Conservation (phyloP, 92 coral and sea anemone genomes). For the Desmophyllum pertusum region DNA sequence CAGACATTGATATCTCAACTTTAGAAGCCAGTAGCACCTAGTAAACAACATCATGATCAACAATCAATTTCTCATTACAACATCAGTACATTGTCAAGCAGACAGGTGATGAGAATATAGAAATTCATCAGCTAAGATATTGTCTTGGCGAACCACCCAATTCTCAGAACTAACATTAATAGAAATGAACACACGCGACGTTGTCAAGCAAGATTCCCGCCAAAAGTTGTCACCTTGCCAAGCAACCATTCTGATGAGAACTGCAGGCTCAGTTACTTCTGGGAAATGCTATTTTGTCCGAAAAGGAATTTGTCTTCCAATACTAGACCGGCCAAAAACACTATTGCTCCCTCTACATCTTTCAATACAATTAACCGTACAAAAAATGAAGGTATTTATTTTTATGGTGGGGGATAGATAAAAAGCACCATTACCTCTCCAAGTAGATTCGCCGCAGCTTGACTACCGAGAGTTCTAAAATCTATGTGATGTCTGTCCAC, state of each 20-base stretch:
- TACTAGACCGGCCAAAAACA: neutral
- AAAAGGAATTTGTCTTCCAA: neutral
- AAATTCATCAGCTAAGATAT: neutral
- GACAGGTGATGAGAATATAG: neutral
- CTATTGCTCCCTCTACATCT: neutral
- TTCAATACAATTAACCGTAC: no score
- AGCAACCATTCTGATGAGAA: neutral
- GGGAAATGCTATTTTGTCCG: neutral
- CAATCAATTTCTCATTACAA: neutral
- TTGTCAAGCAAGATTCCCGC: no score
- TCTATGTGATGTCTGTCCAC: constrained; percentile 70
- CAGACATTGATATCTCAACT: constrained; percentile 80
- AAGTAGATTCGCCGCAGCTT: constrained; percentile 76
- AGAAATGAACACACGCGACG: no score
- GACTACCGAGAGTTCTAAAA: constrained; percentile 84
- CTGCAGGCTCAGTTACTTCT: neutral
- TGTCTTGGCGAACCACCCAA: no score
- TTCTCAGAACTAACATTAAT: neutral
- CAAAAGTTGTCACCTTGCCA: no score
- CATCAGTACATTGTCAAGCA: neutral
- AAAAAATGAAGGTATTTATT: neutral
- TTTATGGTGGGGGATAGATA: no score
- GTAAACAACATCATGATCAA: neutral
- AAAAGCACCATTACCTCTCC: constrained; percentile 85
- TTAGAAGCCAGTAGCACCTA: constrained; percentile 90